Percentiles rank a stretch among this genome's conserved stretches.
Evolutionary conservation across 2,797 vertebrate genomes (phyloP).

Genomic region (Tokudaia muenninki): DNA sequence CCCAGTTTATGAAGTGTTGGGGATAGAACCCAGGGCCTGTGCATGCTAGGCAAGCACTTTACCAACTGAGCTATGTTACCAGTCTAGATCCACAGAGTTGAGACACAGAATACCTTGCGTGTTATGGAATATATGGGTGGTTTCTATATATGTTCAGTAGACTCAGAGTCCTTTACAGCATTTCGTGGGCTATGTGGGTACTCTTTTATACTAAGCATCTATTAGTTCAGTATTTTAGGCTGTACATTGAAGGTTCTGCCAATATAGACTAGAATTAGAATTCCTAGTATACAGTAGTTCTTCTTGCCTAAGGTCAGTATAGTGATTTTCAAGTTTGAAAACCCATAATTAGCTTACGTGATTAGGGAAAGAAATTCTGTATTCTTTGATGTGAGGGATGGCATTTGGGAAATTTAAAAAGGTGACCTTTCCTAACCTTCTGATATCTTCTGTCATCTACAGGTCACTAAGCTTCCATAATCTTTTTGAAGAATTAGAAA

Average conservation of each 20-base stretch:
- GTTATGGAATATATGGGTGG: neutral
- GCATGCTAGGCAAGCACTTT: neutral
- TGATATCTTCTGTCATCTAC: neutral
- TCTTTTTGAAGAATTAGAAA: neutral
- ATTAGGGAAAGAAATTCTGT: neutral
- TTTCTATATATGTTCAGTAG: neutral
- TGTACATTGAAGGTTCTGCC: neutral
- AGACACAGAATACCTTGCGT: neutral
- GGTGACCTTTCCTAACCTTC: neutral
- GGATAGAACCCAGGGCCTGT: too few relatives aligned
- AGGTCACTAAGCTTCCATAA: neutral
- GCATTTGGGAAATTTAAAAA: constrained; percentile 29
- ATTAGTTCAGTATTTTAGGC: neutral
- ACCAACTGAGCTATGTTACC: neutral
- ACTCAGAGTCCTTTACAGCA: neutral
- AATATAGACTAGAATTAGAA: neutral
- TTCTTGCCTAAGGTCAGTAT: constrained; percentile 43
- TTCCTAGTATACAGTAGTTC: neutral
- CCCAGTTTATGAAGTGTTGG: neutral
- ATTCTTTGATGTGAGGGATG: neutral
- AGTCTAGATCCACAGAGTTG: neutral
- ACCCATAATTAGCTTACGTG: neutral
- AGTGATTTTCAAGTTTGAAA: neutral
- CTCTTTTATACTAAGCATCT: neutral
- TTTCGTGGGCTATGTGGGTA: neutral